Percentiles rank a stretch among this genome's conserved stretches.
Conservation (phyloP, 2,797 vertebrate genomes). For the Dicrostonyx torquatus region DNA sequence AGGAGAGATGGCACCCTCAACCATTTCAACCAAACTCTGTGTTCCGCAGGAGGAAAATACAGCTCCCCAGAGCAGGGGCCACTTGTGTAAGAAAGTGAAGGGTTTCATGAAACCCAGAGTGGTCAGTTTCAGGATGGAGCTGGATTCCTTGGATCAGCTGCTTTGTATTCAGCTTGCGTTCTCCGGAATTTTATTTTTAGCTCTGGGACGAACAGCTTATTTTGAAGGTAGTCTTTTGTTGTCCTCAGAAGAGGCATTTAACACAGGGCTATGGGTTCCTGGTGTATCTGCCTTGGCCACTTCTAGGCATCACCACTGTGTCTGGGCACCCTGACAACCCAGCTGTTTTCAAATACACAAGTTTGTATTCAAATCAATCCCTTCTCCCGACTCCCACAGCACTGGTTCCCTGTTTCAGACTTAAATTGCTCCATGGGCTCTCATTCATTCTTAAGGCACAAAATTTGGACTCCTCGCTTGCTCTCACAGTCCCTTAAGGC, state of each 20-base stretch:
- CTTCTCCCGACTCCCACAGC: neutral
- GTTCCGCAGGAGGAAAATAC: neutral
- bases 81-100: neutral
- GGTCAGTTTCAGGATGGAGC: neutral
- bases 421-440: slow-evolving; percentile 8
- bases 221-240: neutral
- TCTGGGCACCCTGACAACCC: neutral
- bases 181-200: neutral
- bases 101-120: neutral
- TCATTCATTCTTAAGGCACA: neutral
- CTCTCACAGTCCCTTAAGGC: neutral
- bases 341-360: neutral
- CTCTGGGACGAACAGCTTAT: neutral
- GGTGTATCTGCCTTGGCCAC: no score
- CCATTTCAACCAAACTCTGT: neutral
- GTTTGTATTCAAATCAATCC: neutral
- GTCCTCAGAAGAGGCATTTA: neutral
- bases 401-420: neutral
- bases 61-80: neutral
- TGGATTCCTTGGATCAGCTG: neutral
- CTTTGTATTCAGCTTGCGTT: neutral
- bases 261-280: neutral
- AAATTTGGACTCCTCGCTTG: neutral
- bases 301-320: neutral
- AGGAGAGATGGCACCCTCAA: neutral